Base-by-base conservation (phyloP, 1,140 invertebrate species). In the Uloborus diversus region DNA sequence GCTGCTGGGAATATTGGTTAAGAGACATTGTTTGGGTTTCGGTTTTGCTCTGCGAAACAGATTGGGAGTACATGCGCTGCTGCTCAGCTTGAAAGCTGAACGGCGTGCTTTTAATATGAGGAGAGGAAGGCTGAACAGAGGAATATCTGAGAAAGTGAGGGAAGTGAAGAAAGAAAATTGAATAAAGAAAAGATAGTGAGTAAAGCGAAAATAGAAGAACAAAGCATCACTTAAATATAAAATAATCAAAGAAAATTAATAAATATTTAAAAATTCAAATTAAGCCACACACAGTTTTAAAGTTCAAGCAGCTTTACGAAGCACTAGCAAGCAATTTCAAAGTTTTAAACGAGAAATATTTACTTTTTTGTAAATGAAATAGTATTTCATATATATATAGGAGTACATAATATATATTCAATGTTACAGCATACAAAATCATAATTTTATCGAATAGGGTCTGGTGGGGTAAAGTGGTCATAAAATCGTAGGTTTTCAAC, bases 1-100 rank as follows among this genome's bases (percentile, higher is more conserved):
- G 81, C 87, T 88, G 42, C 85, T 85, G 35, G 85, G 86, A 27
- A 85, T 84, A 30, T 85, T 84, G 11, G 73, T 78, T 78, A 66
- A 85, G 87, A 78, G 65, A 32, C 30, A 53, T 47, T 20, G 69
- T n/a, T 73, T 68, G 68, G 61, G 61, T 30, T 37, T 78, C 61
- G 1, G 57, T 51, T 17, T 35, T 32, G 23, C 47, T 65, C 35
- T 64, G 71, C 13, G 71, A 62, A 7, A 33, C 27, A 17, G 30
- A 42, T 35, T 75, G 59, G 20, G 71, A 62, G 33, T 64, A 42
- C 14, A 59, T 33, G 33, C 49, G 27, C 57, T 78, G 73, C 30
- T 78, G 73, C 30, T 78, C 61, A 25, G 30, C n/a, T 20, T 66
- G 42, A n/a, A 30, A 78, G 14, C 73, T 47, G 20, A 78, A 66